These are phyloP conservation scores for Watersipora subatra DNA, from an alignment of 1,140 invertebrate species.

Conservation along the genomic window DNA sequence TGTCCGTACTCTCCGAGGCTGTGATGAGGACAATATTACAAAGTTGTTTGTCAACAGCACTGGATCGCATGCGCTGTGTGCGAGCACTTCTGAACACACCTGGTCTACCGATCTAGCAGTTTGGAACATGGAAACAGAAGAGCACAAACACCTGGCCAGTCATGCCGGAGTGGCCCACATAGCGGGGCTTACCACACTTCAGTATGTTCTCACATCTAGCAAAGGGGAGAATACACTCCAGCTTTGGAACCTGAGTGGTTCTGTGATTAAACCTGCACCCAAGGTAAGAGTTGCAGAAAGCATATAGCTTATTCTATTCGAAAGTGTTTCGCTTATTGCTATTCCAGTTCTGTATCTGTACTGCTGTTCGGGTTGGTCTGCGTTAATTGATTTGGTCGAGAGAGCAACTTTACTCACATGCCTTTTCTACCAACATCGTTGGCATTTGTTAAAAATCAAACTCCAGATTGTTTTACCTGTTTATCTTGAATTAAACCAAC, in stretches of 20 bases:
- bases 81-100: constrained; percentile 21
- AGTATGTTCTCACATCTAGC: constrained; percentile 26
- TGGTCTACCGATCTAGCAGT: constrained; percentile 29
- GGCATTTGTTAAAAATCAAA: no score
- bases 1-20: constrained; percentile 29
- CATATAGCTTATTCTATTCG: no score
- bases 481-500: no score
- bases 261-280: constrained; percentile 22
- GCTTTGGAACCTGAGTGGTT: constrained; percentile 31
- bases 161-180: constrained; percentile 26
- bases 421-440: no score
- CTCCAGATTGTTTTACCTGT: no score
- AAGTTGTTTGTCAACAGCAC: constrained; percentile 24
- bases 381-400: no score
- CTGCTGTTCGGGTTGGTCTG: no score
- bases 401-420: no score
- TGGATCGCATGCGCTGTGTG: constrained; percentile 27
- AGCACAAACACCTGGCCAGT: constrained; percentile 36
- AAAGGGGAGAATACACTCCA: constrained; percentile 22
- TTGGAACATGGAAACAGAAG: constrained; percentile 38
- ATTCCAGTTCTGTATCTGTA: no score
- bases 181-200: constrained; percentile 24
- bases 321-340: no score
- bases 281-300: constrained; percentile 17
- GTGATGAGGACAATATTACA: constrained; percentile 22